A percentile compares a stretch with the other conserved stretches of the same genome.
Conservation (phyloP, 2,797 vertebrate species). For the Ammospiza maritima region DNA sequence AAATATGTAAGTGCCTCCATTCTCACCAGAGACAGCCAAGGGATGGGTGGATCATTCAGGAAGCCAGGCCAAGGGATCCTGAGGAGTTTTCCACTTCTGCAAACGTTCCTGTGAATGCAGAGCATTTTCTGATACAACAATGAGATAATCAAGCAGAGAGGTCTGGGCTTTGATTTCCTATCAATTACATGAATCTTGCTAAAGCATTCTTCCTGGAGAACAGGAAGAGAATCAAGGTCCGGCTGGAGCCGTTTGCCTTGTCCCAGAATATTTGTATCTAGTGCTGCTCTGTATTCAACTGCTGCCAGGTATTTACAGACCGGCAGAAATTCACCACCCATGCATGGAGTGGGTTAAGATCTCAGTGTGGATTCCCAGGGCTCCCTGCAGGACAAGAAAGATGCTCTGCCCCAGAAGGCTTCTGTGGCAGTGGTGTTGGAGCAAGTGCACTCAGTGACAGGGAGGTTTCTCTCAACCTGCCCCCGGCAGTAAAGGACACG, state of each 20-base stretch:
- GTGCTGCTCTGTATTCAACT: not conserved
- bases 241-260: not conserved
- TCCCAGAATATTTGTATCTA: not conserved
- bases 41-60: not conserved
- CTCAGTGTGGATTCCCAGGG: not conserved
- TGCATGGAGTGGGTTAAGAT: no score
- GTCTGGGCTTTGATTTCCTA: not conserved
- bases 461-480: not conserved
- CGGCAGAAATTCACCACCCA: not conserved
- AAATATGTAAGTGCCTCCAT: rapidly evolving
- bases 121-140: not conserved
- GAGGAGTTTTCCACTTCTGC: not conserved
- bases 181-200: not conserved
- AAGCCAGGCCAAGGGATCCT: not conserved
- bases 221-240: not conserved
- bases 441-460: rapidly evolving
- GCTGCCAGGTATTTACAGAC: not conserved
- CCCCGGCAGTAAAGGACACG: rapidly evolving
- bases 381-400: not conserved
- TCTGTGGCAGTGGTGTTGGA: rapidly evolving
- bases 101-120: not conserved
- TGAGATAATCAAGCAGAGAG: not conserved
- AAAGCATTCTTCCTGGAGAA: not conserved
- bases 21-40: not conserved
- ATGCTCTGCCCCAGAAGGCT: not conserved